Evolutionary conservation across 2,888 invertebrate species (phyloP), one percentile per base, ranked within the genome.

Genomic region (Tiliacea aurago): DNA sequence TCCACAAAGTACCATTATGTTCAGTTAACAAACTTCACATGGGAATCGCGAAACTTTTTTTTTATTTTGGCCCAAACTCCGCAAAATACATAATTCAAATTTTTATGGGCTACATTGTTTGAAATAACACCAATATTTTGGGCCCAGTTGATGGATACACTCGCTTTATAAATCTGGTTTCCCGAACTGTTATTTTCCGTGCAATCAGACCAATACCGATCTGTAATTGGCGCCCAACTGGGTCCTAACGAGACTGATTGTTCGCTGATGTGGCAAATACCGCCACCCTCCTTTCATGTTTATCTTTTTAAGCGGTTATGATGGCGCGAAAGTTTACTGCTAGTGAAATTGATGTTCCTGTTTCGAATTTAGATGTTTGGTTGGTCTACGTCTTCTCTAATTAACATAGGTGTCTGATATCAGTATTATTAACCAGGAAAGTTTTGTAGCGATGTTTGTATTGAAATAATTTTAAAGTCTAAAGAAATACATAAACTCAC

Each of bases 221-320:
- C 84, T 85, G 91, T 94, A 94, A 95, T 94, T 95, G 95, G 94
- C 94, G 90, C 92, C 94, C 94, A 90, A 90, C 92, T 86, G 94
- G 84, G 91, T 84, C 82, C 90, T 94, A 94, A 94, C 93, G 93
- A 95, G 91, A 80, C 85, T 90, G 90, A 93, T 94, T 94, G 94
- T 93, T 90, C 92, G 92, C 90, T 92, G 93, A 92, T 91, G 89
- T 89, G 86, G 88, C 91, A 90, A 90, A 91, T 90, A 88, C 84
- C 77, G 83, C 80, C 76, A 81, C 78, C 78, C 80, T 80, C 80
- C 71, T 72, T 74, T 76, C 77, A 72, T 86, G 76, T 85, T 86
- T 85, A 77, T 83, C 70, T 84, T 85, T 86, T 84, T 81, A 83
- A 76, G 76, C 74, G 68, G 72, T 64, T 78, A 70, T 78, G 73